Percentiles rank a stretch among this genome's conserved stretches.
These are phyloP conservation scores for Agrilus mali DNA, from an alignment of 2,888 invertebrate genomes.

Conservation along the genomic window DNA sequence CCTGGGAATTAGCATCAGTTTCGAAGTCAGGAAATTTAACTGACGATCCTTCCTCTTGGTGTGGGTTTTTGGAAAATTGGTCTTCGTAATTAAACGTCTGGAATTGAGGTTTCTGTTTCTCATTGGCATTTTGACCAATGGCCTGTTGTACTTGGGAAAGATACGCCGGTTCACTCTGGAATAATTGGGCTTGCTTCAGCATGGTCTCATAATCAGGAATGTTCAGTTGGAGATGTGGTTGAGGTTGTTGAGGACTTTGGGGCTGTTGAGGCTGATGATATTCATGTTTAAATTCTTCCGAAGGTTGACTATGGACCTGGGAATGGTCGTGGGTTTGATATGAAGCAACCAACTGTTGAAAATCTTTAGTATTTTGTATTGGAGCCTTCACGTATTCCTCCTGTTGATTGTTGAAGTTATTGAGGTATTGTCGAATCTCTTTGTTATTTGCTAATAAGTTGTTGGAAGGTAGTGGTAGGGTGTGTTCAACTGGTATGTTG, in stretches of 20 bases:
- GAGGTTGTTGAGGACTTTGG: constrained; percentile 31
- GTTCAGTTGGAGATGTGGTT: constrained; percentile 26
- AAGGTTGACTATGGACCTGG: too few relatives aligned
- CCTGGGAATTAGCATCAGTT: too few relatives aligned
- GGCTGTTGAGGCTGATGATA: constrained; percentile 14
- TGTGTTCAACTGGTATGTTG: too few relatives aligned
- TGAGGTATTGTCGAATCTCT: too few relatives aligned
- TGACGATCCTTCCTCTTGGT: constrained; percentile 10
- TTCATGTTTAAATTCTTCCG: too few relatives aligned
- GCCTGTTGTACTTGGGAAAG: constrained; percentile 37
- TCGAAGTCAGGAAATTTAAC: constrained; percentile 19
- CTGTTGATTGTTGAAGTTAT: too few relatives aligned
- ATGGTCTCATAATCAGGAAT: constrained; percentile 32
- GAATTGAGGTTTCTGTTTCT: constrained; percentile 31
- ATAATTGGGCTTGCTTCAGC: constrained; percentile 18
- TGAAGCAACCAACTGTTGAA: too few relatives aligned
- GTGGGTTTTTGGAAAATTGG: constrained; percentile 21
- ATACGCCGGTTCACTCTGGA: constrained; percentile 20
- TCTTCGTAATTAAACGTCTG: constrained; percentile 38
- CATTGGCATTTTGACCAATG: constrained; percentile 18
- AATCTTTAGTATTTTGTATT: too few relatives aligned
- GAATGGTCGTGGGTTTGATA: too few relatives aligned
- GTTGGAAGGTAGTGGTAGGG: too few relatives aligned
- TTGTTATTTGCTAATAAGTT: too few relatives aligned
- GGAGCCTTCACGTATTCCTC: too few relatives aligned